These are phyloP conservation scores for Coregonus suidteri DNA, from an alignment of 2,797 vertebrate genomes.

Conservation along the genomic window DNA sequence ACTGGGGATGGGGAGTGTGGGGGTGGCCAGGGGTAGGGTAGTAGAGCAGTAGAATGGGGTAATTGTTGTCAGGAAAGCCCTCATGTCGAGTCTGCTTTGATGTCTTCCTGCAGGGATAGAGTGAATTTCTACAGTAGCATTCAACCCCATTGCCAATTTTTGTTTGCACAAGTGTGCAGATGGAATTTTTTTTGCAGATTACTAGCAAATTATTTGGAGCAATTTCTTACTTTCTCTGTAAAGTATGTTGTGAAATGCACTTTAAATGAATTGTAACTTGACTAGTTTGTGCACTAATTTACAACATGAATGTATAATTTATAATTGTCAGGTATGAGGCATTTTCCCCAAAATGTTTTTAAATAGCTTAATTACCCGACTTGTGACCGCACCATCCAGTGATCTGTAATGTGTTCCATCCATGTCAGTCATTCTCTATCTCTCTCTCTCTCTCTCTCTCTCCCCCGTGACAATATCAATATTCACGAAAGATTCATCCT, in stretches of 20 bases:
- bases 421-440: too few relatives aligned
- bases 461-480: slow-evolving; percentile 48
- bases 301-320: not conserved
- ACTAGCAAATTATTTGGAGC: too few relatives aligned
- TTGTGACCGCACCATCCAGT: too few relatives aligned
- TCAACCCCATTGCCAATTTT: slow-evolving; percentile 33
- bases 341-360: not conserved
- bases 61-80: slow-evolving; percentile 79
- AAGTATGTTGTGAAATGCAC: not conserved
- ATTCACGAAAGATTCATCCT: slow-evolving; percentile 43
- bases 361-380: not conserved
- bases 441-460: not conserved
- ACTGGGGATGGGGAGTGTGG: slow-evolving; percentile 67
- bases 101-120: slow-evolving; percentile 64
- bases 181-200: not conserved
- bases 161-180: not conserved
- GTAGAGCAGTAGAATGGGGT: slow-evolving; percentile 75
- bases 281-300: not conserved
- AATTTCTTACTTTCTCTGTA: too few relatives aligned
- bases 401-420: too few relatives aligned
- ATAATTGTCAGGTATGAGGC: not conserved
- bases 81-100: slow-evolving; percentile 78
- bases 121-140: slow-evolving; percentile 70
- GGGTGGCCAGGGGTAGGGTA: slow-evolving; percentile 64
- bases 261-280: too few relatives aligned